Percentiles rank a stretch among this genome's conserved stretches.
Evolutionary conservation across 37 sponge, comb jelly and placozoan genomes (phyloP).

Genomic region (Beroe ovata): DNA sequence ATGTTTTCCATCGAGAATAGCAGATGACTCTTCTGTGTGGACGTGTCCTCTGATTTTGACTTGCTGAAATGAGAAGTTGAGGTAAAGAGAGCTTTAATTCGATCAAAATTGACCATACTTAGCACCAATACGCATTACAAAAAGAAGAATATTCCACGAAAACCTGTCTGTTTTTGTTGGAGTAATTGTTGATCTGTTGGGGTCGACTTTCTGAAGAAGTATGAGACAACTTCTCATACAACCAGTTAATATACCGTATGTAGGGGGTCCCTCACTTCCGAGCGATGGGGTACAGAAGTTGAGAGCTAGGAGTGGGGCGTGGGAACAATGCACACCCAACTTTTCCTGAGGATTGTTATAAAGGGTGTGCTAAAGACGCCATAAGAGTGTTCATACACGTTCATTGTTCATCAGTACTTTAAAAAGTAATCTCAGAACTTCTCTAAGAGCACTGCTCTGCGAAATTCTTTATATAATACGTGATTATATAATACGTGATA

Average conservation of each 20-base stretch:
- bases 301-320: conserved; percentile 48
- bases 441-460: too few relatives aligned
- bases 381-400: too few relatives aligned
- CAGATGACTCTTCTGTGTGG: conserved; percentile 19
- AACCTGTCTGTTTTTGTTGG: conserved; percentile 28
- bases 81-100: too few relatives aligned
- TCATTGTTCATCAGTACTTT: too few relatives aligned
- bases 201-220: conserved; percentile 50
- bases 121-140: neutral
- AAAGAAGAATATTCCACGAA: neutral
- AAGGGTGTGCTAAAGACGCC: too few relatives aligned
- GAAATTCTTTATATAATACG: too few relatives aligned
- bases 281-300: conserved; percentile 25
- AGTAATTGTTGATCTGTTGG: neutral
- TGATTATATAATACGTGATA: too few relatives aligned
- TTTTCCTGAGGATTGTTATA: conserved; percentile 39
- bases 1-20: conserved; percentile 36
- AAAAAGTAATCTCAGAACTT: too few relatives aligned
- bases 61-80: neutral
- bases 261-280: conserved; percentile 31
- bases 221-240: conserved; percentile 40
- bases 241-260: conserved; percentile 43
- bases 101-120: neutral
- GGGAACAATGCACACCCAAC: conserved; percentile 10
- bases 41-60: neutral